Base-by-base conservation (phyloP, 2,888 invertebrate genomes). In the Theretra japonica region DNA sequence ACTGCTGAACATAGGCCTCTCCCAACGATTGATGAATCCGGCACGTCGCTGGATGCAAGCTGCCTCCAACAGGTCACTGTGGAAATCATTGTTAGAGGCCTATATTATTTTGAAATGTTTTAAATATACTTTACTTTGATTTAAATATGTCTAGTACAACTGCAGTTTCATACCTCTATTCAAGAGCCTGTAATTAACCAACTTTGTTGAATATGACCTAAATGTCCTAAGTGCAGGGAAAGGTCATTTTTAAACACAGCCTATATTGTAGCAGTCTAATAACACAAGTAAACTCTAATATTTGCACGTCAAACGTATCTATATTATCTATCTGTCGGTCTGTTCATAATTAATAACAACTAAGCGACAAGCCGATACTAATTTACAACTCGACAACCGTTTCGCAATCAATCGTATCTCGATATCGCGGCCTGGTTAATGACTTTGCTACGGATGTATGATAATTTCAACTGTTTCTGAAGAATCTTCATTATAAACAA, bases 371-470 rank as follows among this genome's bases (percentile, higher is more conserved):
- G 75, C 75, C 71, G 73, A 77, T 72, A 76, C 77, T 65, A 65
- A 41, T 70, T 62, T 56, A 60, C 70, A 56, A 60, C 33, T 70
- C 56, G 60, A 56, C 33, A 65, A 56, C 70, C 21, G 72, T 80
- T 80, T 77, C 75, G 76, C 57, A 80, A 80, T 76, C 75, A 72
- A 76, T 79, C 76, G 74, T 73, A 80, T 80, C 79, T 79, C 73
- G 75, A 79, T 79, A 74, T 65, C 71, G 69, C 74, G 53, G 19
- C 8, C 6, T 56, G 56, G 62, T 56, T 56, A 62, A 53, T 70
- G 28, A 56, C 21, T 69, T 28, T 65, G 70, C 23, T 23, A 19
- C 33, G 23, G 70, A 8, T 28, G 30, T 70, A n/a, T 65, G 17
- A 11, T n/a, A 19, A n/a, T 28, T n/a, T 53, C n/a, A 28, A 28